phyloP scores from a whole-genome alignment of 64 coral and sea anemone species.

The Pocillopora verrucosa region DNA sequence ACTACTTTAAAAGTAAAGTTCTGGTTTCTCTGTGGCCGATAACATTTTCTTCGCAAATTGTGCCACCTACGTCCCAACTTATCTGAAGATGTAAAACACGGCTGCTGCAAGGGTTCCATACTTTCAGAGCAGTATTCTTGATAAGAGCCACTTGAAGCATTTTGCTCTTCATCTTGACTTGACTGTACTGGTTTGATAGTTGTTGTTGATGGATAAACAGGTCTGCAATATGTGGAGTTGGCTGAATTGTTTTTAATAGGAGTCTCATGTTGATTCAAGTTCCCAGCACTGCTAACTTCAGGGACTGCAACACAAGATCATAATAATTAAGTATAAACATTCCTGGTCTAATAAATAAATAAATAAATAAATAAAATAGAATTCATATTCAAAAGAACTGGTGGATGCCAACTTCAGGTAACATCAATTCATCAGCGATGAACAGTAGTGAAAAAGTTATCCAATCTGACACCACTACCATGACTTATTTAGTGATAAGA shows the following conservation, averaged over 20 bases:
- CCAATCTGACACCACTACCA: no score
- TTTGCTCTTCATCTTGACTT: neutral
- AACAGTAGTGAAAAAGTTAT: no score
- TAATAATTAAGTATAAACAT: neutral
- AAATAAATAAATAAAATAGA: no score
- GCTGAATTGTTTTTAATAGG: neutral
- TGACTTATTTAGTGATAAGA: no score
- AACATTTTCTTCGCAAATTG: conserved; percentile 5
- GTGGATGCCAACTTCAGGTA: no score
- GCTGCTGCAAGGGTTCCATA: conserved; percentile 6
- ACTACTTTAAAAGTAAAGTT: conserved; percentile 62
- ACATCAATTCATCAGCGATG: no score
- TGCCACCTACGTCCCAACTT: conserved; percentile 64
- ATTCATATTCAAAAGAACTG: no score
- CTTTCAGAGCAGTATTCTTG: neutral
- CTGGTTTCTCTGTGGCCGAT: neutral
- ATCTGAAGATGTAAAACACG: conserved; percentile 35
- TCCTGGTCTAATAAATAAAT: no score
- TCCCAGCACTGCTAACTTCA: neutral
- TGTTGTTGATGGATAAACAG: neutral
- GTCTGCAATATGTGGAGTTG: neutral
- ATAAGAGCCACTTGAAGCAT: neutral
- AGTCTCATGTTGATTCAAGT: neutral
- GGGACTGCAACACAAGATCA: neutral
- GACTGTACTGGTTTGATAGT: neutral